phyloP scores from a whole-genome alignment of 2,113 vertebrate species.

The Diphyllodes magnificus region DNA sequence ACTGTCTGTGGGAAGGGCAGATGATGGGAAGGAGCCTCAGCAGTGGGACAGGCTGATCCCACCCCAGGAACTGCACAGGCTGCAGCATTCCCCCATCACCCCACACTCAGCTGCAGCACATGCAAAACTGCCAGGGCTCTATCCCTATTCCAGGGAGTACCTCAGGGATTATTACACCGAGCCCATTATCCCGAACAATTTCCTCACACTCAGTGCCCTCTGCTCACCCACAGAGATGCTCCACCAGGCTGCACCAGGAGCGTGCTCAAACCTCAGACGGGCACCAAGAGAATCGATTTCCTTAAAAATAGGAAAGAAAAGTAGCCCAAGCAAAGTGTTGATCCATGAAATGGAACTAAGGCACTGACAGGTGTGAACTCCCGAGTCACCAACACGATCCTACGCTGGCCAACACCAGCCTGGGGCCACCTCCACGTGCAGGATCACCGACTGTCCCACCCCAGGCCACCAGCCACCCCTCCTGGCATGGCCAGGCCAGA shows the following conservation, averaged over 20 bases:
- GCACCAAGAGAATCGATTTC: background rate
- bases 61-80: accelerated
- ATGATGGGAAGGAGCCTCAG: background rate
- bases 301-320: background rate
- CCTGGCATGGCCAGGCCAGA: accelerated
- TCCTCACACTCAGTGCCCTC: background rate
- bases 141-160: background rate
- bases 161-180: accelerated
- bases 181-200: accelerated
- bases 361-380: slow-evolving; percentile 24
- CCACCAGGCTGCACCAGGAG: background rate
- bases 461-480: background rate
- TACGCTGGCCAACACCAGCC: accelerated
- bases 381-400: background rate
- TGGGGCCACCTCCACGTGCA: background rate
- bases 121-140: accelerated
- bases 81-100: background rate
- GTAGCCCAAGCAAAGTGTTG: background rate
- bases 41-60: background rate
- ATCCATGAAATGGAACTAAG: background rate
- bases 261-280: background rate
- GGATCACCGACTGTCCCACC: background rate
- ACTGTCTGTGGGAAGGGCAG: accelerated
- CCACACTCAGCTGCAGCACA: background rate
- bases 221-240: background rate